Evolutionary conservation across 1,140 invertebrate genomes (phyloP).

Genomic region (Cotesia vestalis): DNA sequence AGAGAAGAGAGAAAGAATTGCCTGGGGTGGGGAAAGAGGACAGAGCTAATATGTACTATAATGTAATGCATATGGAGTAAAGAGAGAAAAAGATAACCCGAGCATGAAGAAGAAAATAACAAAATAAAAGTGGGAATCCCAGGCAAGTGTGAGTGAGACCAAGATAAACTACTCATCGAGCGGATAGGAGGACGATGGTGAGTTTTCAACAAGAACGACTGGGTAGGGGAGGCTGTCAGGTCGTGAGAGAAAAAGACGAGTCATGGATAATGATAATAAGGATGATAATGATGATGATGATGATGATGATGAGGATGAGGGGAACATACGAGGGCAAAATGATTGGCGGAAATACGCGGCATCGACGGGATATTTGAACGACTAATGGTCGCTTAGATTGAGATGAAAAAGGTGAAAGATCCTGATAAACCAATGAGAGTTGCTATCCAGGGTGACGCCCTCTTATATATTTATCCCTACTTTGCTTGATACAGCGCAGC

Average conservation of each 20-base stretch:
- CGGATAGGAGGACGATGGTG: conserved; percentile 12
- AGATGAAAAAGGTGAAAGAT: conserved; percentile 50
- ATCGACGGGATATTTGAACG: not conserved
- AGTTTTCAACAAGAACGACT: too few species aligned
- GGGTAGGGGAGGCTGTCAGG: conserved; percentile 1
- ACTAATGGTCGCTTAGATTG: not conserved
- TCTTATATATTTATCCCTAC: conserved; percentile 35
- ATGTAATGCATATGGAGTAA: conserved; percentile 9
- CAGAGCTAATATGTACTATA: conserved; percentile 12
- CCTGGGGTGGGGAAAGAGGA: conserved; percentile 29
- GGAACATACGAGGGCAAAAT: not conserved
- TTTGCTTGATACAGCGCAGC: conserved; percentile 44
- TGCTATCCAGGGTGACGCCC: conserved; percentile 32
- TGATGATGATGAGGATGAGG: conserved; percentile 18
- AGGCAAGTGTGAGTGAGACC: conserved; percentile 17
- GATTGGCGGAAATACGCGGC: too few species aligned
- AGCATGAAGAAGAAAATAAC: too few species aligned
- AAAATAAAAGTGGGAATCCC: too few species aligned
- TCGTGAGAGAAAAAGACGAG: conserved; percentile 6
- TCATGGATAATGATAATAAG: conserved; percentile 11
- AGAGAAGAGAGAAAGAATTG: conserved; percentile 34
- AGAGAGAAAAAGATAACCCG: not conserved
- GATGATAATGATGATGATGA: not conserved
- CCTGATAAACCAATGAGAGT: conserved; percentile 43
- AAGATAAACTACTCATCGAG: conserved; percentile 10